Evolutionary conservation across 2,113 vertebrate species (phyloP).

Genomic region (Colaptes auratus): DNA sequence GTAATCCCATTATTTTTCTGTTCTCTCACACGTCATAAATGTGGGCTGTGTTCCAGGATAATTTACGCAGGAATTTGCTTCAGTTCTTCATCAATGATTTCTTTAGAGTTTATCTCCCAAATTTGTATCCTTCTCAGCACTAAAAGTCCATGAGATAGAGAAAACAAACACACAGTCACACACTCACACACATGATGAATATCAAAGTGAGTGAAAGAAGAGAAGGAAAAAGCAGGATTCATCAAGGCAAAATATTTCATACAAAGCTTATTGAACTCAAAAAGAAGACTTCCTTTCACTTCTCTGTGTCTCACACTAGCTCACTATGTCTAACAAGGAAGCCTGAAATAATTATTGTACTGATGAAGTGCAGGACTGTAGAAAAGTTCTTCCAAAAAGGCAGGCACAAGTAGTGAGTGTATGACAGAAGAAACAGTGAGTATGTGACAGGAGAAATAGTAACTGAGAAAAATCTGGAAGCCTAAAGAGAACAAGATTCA

Average conservation of each 20-base stretch:
- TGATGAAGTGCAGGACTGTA: conserved; percentile 61
- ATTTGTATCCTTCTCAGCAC: not conserved
- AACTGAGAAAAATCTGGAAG: conserved; percentile 63
- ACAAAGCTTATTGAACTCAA: not conserved
- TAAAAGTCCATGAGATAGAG: not conserved
- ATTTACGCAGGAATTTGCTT: conserved; percentile 52
- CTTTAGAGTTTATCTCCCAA: conserved; percentile 36
- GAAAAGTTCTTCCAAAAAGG: conserved; percentile 40
- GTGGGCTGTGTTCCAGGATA: conserved; percentile 48
- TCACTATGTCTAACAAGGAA: conserved; percentile 7
- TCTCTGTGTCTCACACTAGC: not conserved
- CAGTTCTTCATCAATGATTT: conserved; percentile 37
- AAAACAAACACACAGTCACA: conserved; percentile 11
- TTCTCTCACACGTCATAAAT: conserved; percentile 61
- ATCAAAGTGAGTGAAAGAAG: conserved; percentile 16
- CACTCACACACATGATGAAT: not conserved
- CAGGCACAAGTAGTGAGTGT: not conserved
- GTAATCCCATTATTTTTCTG: conserved; percentile 57
- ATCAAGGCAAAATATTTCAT: conserved; percentile 3
- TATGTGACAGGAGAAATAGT: conserved; percentile 66
- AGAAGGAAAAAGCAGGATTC: not conserved
- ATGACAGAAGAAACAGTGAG: conserved; percentile 35
- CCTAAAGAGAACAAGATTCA: conserved; percentile 48
- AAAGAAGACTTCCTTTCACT: conserved; percentile 13
- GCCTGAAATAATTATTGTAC: conserved; percentile 44